Evolutionary conservation across 2,888 invertebrate species (phyloP).

Genomic region (Lithodes maja): DNA sequence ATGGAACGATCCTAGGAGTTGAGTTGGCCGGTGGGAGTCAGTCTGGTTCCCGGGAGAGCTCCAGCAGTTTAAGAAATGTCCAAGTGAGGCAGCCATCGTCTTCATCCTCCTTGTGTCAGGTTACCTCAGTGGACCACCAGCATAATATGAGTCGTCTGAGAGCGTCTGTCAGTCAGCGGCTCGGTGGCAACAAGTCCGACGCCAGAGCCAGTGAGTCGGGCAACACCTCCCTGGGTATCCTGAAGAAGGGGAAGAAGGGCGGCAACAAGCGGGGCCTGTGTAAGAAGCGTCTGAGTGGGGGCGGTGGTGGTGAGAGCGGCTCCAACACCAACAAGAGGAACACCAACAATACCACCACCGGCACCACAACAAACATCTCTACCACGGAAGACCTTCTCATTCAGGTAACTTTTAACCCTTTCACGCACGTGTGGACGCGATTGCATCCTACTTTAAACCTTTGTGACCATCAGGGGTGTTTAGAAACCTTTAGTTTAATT

Average conservation of each 20-base stretch:
- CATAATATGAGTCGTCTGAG: not conserved
- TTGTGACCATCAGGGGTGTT: too few species aligned
- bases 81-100: not conserved
- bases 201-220: not conserved
- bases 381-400: slow-evolving; percentile 22
- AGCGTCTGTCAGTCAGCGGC: not conserved
- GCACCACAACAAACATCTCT: not conserved
- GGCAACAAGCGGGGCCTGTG: not conserved
- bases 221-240: not conserved
- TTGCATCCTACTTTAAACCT: too few species aligned
- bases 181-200: not conserved
- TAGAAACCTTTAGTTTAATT: too few species aligned
- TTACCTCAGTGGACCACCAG: not conserved
- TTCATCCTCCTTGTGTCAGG: not conserved
- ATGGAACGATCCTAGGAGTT: too few species aligned
- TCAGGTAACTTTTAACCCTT: slow-evolving; percentile 16
- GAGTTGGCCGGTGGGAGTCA: not conserved
- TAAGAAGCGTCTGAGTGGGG: not conserved
- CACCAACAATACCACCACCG: not conserved
- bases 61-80: not conserved
- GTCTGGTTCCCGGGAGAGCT: not conserved
- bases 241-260: not conserved
- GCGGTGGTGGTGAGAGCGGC: not conserved
- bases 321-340: not conserved
- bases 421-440: not conserved